Conservation (phyloP, 2,113 vertebrate genomes). For the Penelope pileata region DNA sequence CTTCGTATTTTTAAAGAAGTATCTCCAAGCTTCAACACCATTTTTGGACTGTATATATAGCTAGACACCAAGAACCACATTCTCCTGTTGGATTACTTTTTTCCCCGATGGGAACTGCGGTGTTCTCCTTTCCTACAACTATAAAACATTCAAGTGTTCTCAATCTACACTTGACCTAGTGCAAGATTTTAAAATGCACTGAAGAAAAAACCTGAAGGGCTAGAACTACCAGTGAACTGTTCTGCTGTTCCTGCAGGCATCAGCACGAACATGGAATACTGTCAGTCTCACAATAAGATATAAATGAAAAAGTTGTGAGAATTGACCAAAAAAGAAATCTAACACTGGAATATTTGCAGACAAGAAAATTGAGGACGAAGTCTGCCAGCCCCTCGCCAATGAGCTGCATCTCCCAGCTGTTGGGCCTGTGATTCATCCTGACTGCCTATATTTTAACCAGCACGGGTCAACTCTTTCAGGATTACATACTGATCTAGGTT, state of each 20-base stretch:
- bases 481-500: neutral
- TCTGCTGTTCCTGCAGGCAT: neutral
- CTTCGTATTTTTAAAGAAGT: neutral
- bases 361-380: neutral
- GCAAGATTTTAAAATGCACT: neutral
- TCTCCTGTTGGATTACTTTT: neutral
- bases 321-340: neutral
- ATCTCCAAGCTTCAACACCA: neutral
- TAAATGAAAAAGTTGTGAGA: neutral
- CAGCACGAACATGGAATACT: neutral
- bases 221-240: neutral
- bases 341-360: neutral
- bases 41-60: neutral
- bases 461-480: neutral
- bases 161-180: neutral
- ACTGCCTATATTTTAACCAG: neutral
- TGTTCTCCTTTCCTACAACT: neutral
- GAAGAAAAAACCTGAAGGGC: neutral
- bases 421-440: neutral
- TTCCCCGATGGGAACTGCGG: neutral
- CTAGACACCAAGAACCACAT: fast-evolving
- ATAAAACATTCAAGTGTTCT: neutral
- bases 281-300: neutral
- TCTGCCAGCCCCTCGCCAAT: neutral
- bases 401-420: neutral